A percentile compares a stretch with the other conserved stretches of the same genome.
These are phyloP conservation scores for Ferdinandea cuprea DNA, from an alignment of 2,888 invertebrate species.

Conservation along the genomic window DNA sequence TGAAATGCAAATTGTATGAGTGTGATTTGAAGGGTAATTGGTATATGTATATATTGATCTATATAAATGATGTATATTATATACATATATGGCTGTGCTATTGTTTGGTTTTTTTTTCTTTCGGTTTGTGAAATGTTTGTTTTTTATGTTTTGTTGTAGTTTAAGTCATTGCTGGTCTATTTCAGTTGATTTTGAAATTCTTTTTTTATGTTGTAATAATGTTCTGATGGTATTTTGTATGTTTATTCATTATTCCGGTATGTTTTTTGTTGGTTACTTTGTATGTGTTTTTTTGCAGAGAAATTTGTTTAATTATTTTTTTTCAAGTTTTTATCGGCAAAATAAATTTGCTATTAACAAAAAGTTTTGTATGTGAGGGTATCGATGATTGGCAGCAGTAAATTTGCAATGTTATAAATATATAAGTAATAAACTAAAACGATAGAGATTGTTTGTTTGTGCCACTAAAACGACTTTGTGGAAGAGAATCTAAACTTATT, in stretches of 20 bases:
- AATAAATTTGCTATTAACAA: too few relatives aligned
- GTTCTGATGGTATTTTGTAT: conserved; percentile 67
- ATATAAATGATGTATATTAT: conserved; percentile 68
- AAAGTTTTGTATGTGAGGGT: neutral
- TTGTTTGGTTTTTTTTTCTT: conserved; percentile 65
- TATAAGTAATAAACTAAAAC: too few relatives aligned
- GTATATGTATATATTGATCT: conserved; percentile 71
- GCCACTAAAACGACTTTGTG: too few relatives aligned
- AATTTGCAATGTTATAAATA: too few relatives aligned
- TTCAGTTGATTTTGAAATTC: conserved; percentile 60
- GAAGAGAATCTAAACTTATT: too few relatives aligned
- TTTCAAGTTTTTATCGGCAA: neutral
- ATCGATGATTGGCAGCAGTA: too few relatives aligned
- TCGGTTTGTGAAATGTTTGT: conserved; percentile 38
- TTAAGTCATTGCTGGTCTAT: conserved; percentile 66
- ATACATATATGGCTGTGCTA: conserved; percentile 70
- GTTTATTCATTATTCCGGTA: conserved; percentile 76
- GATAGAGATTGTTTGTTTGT: too few relatives aligned
- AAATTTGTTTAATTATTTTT: conserved; percentile 24
- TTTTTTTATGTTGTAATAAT: conserved; percentile 56
- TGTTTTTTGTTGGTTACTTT: conserved; percentile 57
- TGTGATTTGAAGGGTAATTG: conserved; percentile 52
- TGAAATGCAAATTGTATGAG: conserved; percentile 43
- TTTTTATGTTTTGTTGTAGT: conserved; percentile 5
- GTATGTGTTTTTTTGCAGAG: conserved; percentile 74